A percentile compares a stretch with the other conserved stretches of the same genome.
phyloP scores from a whole-genome alignment of 2,113 vertebrate species.

The Muntiacus reevesi region DNA sequence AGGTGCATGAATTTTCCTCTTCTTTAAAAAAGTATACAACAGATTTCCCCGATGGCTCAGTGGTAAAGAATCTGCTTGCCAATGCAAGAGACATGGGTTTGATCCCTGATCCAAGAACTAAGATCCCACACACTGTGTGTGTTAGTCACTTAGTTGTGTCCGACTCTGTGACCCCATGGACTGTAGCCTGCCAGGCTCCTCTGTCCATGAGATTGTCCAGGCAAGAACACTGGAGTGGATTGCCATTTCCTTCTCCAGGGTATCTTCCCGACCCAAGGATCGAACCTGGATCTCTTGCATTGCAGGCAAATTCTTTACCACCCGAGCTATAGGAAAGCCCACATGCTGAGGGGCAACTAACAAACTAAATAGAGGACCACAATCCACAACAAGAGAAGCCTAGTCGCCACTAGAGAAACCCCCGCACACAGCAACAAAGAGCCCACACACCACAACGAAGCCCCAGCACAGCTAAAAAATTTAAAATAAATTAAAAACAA shows the following conservation, averaged over 20 bases:
- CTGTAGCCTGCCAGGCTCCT: not conserved
- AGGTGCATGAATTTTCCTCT: not conserved
- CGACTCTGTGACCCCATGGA: not conserved
- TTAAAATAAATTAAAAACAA: not conserved
- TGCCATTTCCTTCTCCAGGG: not conserved
- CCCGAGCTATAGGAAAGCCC: not conserved
- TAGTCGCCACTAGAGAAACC: not conserved
- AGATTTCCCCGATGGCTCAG: not conserved
- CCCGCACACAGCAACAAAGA: not conserved
- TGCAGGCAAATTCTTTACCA: not conserved
- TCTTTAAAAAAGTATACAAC: not conserved
- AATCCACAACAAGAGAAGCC: not conserved
- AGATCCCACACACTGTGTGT: not conserved
- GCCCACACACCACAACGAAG: not conserved
- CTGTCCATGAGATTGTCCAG: not conserved
- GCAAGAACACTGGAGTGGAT: not conserved
- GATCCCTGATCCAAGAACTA: not conserved
- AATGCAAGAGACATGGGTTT: not conserved
- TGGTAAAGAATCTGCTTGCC: not conserved
- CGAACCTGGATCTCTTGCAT: not conserved
- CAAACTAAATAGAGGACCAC: not conserved
- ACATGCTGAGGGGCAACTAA: not conserved
- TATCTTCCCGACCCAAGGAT: not conserved
- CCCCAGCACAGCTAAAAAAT: not conserved
- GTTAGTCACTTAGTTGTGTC: not conserved